These are phyloP conservation scores for Dreissena rostriformis DNA, from an alignment of 1,140 invertebrate genomes.

Conservation along the genomic window DNA sequence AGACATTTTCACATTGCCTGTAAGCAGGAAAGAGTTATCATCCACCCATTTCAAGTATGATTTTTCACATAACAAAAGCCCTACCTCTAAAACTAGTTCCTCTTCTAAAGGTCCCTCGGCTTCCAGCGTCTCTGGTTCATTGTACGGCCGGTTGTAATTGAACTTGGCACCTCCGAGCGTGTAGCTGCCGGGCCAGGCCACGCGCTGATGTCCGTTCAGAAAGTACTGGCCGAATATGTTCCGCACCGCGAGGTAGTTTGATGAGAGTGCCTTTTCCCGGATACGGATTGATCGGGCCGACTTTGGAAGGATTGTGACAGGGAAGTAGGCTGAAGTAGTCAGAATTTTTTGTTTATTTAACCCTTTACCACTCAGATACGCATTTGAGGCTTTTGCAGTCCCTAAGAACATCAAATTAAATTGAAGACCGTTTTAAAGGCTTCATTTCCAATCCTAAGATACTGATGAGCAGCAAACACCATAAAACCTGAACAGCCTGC, in stretches of 20 bases:
- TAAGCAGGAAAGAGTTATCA: not conserved
- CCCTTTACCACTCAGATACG: too few relatives aligned
- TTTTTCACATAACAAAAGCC: constrained; percentile 7
- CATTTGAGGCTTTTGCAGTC: too few relatives aligned
- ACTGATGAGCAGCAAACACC: too few relatives aligned
- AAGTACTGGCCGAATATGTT: constrained; percentile 75
- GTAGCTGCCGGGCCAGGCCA: constrained; percentile 75
- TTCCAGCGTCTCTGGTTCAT: constrained; percentile 82
- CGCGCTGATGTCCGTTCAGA: constrained; percentile 73
- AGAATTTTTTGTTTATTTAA: not conserved
- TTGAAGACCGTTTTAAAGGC: too few relatives aligned
- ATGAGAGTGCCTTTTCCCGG: constrained; percentile 65
- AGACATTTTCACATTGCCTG: too few relatives aligned
- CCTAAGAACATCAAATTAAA: too few relatives aligned
- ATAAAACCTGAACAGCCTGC: too few relatives aligned
- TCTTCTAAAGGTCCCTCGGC: constrained; percentile 84
- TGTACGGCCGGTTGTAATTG: constrained; percentile 81
- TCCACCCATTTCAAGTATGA: not conserved
- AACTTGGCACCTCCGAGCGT: constrained; percentile 79
- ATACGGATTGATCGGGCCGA: constrained; percentile 66
- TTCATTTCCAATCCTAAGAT: too few relatives aligned
- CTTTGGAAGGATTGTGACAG: constrained; percentile 71
- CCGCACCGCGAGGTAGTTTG: constrained; percentile 71
- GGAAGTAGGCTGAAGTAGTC: constrained; percentile 69
- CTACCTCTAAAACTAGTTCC: constrained; percentile 84